Evolutionary conservation across 2,113 vertebrate species (phyloP).

Genomic region (Oxyruncus cristatus): DNA sequence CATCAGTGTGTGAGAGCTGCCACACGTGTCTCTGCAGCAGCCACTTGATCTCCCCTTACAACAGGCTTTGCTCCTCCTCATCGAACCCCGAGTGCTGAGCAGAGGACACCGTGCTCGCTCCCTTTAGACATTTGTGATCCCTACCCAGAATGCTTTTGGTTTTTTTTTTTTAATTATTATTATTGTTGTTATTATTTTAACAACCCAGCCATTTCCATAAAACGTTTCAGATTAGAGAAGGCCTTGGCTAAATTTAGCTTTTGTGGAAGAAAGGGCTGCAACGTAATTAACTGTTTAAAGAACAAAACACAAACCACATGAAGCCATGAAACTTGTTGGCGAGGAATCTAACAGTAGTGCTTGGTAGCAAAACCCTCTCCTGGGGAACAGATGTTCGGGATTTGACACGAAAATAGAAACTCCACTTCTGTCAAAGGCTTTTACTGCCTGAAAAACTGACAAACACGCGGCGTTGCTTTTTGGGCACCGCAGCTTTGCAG

Average conservation of each 20-base stretch:
- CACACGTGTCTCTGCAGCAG: background rate
- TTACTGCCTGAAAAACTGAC: background rate
- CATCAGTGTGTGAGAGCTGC: rapidly evolving
- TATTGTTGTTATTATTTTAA: background rate
- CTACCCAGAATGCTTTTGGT: background rate
- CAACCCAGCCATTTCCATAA: conserved; percentile 69
- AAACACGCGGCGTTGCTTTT: background rate
- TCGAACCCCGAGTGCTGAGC: background rate
- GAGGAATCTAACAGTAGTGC: conserved; percentile 79
- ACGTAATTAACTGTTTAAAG: conserved; percentile 80
- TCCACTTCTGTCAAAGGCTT: background rate
- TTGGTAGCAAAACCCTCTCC: conserved; percentile 76
- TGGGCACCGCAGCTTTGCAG: background rate
- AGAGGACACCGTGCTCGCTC: conserved; percentile 1
- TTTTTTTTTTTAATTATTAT: background rate
- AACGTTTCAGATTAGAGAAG: conserved; percentile 76
- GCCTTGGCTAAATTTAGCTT: conserved; percentile 82
- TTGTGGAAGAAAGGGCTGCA: conserved; percentile 78
- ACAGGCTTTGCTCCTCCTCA: background rate
- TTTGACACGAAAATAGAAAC: conserved; percentile 68
- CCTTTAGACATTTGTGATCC: conserved; percentile 23
- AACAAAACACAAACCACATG: conserved; percentile 83
- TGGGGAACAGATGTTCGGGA: conserved; percentile 75
- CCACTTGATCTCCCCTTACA: conserved; percentile 6
- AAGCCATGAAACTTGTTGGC: conserved; percentile 73